These are phyloP conservation scores for Umimayanthus kanabou DNA, from an alignment of 92 coral and sea anemone genomes.

Conservation along the genomic window DNA sequence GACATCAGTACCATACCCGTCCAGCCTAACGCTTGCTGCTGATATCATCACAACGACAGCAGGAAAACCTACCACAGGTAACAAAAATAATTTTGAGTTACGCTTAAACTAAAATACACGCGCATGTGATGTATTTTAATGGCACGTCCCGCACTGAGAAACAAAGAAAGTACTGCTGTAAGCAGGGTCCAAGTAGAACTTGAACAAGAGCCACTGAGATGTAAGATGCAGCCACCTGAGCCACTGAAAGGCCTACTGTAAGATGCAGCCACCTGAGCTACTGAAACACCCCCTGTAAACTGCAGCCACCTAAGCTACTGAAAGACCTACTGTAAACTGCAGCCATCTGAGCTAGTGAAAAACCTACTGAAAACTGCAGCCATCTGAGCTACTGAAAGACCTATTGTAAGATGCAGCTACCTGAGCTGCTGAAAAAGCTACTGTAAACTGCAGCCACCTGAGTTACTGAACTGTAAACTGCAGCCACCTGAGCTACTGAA, in stretches of 20 bases:
- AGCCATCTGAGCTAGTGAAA: too few relatives aligned
- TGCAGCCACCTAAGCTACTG: not conserved
- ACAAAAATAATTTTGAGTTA: not conserved
- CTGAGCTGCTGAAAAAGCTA: slow-evolving; percentile 3
- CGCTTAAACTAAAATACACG: not conserved
- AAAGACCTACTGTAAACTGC: too few relatives aligned
- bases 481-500: slow-evolving; percentile 13
- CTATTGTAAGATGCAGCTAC: slow-evolving; percentile 57
- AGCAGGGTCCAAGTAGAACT: too few relatives aligned
- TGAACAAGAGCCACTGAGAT: not conserved
- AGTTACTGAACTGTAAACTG: slow-evolving; percentile 56
- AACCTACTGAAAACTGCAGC: slow-evolving; percentile 55
- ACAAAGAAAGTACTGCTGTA: too few relatives aligned
- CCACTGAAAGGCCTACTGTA: slow-evolving; percentile 48
- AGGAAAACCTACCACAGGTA: slow-evolving; percentile 58
- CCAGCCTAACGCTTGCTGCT: slow-evolving; percentile 58
- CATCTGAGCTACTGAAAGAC: not conserved
- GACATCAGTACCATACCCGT: slow-evolving; percentile 69
- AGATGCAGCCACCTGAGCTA: slow-evolving; percentile 44
- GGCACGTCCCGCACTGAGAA: too few relatives aligned
- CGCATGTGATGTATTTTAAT: not conserved
- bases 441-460: slow-evolving; percentile 61
- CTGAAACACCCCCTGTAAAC: not conserved
- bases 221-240: slow-evolving; percentile 51
- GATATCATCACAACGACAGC: slow-evolving; percentile 62